Evolutionary conservation across 92 coral and sea anemone genomes (phyloP).

Genomic region (Diadumene lineata): DNA sequence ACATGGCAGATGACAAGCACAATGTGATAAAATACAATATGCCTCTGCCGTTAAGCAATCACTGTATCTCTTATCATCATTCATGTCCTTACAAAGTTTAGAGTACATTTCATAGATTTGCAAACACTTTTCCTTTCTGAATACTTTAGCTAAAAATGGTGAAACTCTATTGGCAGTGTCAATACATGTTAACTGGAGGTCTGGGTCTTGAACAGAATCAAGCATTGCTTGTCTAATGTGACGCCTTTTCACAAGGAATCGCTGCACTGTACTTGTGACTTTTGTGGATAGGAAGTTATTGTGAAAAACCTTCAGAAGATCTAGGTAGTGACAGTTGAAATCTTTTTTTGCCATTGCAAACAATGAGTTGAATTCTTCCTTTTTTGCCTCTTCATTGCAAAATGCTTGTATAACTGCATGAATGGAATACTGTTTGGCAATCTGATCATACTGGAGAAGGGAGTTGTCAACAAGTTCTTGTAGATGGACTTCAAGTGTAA

Average conservation of each 20-base stretch:
- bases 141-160: constrained; percentile 80
- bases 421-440: constrained; percentile 68
- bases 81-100: constrained; percentile 54
- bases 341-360: constrained; percentile 66
- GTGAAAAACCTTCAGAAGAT: constrained; percentile 64
- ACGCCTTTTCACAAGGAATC: constrained; percentile 75
- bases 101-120: constrained; percentile 65
- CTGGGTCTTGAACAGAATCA: constrained; percentile 65
- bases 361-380: constrained; percentile 32
- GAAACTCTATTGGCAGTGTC: constrained; percentile 67
- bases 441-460: constrained; percentile 73
- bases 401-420: constrained; percentile 90
- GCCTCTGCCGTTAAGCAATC: constrained; percentile 86
- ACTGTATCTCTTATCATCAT: constrained; percentile 74
- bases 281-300: constrained; percentile 60
- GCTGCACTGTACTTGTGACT: constrained; percentile 42
- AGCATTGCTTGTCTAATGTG: constrained; percentile 84
- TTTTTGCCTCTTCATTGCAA: constrained; percentile 64
- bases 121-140: constrained; percentile 79
- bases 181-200: constrained; percentile 60
- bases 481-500: constrained; percentile 66
- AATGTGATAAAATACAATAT: constrained; percentile 84
- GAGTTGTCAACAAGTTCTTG: constrained; percentile 86
- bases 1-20: constrained; percentile 95
- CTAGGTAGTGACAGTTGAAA: constrained; percentile 79